phyloP scores from a whole-genome alignment of 2,797 vertebrate genomes.

The Chloroceryle inda region DNA sequence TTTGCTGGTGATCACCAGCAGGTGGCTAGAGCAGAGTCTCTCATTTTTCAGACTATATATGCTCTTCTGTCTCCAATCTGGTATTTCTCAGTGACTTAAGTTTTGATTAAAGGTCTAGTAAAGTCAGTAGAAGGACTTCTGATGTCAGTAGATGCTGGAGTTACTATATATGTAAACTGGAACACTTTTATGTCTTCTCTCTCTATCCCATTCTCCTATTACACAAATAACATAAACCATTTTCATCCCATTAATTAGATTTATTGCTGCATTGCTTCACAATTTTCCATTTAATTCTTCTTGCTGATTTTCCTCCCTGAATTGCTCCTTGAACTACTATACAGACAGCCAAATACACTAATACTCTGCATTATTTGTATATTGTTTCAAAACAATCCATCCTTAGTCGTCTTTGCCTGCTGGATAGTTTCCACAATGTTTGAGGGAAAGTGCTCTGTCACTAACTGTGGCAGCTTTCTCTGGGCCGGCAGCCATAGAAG shows the following conservation, averaged over 20 bases:
- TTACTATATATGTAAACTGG: neutral
- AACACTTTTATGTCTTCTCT: neutral
- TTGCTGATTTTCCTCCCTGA: neutral
- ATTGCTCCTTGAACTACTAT: neutral
- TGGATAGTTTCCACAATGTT: neutral
- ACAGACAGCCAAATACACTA: neutral
- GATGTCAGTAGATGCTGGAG: neutral
- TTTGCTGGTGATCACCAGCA: neutral
- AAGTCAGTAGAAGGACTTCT: neutral
- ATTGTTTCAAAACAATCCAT: neutral
- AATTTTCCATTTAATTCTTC: neutral
- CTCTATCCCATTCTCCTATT: neutral
- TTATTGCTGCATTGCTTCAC: neutral
- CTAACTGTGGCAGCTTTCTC: neutral
- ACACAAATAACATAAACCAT: neutral
- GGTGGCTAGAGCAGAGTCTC: neutral
- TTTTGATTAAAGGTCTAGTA: neutral
- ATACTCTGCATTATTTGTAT: neutral
- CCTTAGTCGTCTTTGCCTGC: neutral
- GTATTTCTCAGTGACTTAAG: neutral
- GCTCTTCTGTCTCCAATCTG: neutral
- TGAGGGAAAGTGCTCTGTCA: neutral
- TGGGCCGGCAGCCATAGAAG: neutral
- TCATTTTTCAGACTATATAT: neutral
- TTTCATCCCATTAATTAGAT: neutral